phyloP scores from a whole-genome alignment of 1,140 invertebrate species.

The Odontomachus brunneus region DNA sequence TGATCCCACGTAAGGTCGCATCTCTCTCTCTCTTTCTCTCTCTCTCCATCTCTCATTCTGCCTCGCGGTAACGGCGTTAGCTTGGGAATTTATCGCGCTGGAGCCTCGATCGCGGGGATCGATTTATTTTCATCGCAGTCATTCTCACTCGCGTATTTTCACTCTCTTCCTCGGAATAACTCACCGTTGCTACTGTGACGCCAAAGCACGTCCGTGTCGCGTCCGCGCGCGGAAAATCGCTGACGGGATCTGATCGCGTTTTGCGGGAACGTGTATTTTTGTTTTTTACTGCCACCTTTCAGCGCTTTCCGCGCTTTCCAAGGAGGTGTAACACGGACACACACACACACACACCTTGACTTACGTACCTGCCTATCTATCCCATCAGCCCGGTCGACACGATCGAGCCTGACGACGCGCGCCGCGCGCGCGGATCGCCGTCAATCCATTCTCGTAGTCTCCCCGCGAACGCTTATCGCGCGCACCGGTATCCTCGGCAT shows the following conservation, averaged over 20 bases:
- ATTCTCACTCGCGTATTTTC: slow-evolving; percentile 12
- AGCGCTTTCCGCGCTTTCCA: slow-evolving; percentile 19
- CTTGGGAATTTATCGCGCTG: not conserved
- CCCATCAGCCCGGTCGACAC: slow-evolving; percentile 2
- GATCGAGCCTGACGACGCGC: slow-evolving; percentile 34
- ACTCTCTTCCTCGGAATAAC: slow-evolving; percentile 13
- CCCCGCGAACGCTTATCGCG: slow-evolving; percentile 44
- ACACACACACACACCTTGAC: not conserved
- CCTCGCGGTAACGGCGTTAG: too few species aligned
- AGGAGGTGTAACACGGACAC: too few species aligned
- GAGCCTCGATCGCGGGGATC: slow-evolving; percentile 3
- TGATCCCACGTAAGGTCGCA: not conserved
- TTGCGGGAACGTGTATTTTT: slow-evolving; percentile 47
- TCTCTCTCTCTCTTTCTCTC: not conserved
- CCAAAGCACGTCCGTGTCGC: slow-evolving; percentile 47
- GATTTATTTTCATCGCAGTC: slow-evolving; percentile 47
- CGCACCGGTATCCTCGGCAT: slow-evolving; percentile 47
- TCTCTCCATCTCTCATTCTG: too few species aligned
- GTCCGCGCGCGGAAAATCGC: slow-evolving; percentile 44
- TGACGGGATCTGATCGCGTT: slow-evolving; percentile 45
- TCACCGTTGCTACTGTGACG: not conserved
- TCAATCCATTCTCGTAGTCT: slow-evolving; percentile 54
- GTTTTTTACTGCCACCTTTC: slow-evolving; percentile 49
- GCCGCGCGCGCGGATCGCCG: slow-evolving; percentile 29
- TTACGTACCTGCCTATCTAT: not conserved